Conservation (phyloP, 2,888 invertebrate genomes). For the Plebejus anna region DNA sequence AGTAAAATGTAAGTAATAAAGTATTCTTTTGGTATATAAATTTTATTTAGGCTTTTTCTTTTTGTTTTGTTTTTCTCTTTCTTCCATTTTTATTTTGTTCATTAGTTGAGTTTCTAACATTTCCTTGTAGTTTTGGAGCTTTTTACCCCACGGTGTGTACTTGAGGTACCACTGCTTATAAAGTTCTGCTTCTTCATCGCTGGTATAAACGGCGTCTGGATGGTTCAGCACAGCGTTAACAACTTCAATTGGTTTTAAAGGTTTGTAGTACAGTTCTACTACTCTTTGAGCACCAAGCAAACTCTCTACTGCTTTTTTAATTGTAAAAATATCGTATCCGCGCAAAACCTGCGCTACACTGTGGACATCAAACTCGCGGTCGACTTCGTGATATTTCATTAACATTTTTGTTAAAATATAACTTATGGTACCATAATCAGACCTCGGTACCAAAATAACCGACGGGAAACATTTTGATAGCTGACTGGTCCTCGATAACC, state of each 20-base stretch:
- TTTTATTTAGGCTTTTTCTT: neutral
- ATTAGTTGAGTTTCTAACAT: constrained; percentile 57
- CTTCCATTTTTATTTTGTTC: constrained; percentile 57
- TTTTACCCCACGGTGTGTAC: constrained; percentile 58
- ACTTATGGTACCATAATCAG: constrained; percentile 81
- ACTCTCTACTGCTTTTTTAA: constrained; percentile 62
- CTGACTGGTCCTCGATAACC: constrained; percentile 70
- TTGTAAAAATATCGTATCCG: constrained; percentile 75
- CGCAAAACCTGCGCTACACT: constrained; percentile 75
- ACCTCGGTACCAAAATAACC: constrained; percentile 73
- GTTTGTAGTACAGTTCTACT: constrained; percentile 72
- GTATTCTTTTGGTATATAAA: neutral
- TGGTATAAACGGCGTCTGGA: constrained; percentile 54
- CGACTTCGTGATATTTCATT: constrained; percentile 80
- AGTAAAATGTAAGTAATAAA: too few species aligned
- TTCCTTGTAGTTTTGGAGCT: constrained; percentile 52
- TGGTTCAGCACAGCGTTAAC: constrained; percentile 61
- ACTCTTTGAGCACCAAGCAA: constrained; percentile 72
- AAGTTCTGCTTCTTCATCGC: constrained; percentile 65
- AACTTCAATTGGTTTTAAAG: constrained; percentile 75
- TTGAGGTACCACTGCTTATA: constrained; percentile 71
- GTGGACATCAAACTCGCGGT: constrained; percentile 80
- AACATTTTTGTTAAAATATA: constrained; percentile 75
- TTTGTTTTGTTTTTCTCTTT: constrained; percentile 53
- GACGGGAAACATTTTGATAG: constrained; percentile 81